These are phyloP conservation scores for Tupiocoris notatus DNA, from an alignment of 2,888 invertebrate genomes.

Conservation along the genomic window DNA sequence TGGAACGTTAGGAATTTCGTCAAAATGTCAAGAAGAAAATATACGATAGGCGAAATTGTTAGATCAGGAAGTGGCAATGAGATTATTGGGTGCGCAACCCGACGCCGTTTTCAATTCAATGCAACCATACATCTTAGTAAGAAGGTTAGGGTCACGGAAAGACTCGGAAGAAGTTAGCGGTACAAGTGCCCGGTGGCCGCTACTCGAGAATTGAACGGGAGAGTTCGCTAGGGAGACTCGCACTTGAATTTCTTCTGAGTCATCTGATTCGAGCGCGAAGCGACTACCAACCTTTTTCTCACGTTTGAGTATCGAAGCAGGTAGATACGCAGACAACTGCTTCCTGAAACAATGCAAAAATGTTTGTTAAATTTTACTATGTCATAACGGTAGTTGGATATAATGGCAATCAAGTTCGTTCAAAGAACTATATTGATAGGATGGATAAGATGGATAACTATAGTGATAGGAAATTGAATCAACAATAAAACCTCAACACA, in stretches of 20 bases:
- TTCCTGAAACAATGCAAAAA: slow-evolving; percentile 57
- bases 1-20: not conserved
- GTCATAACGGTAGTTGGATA: too few relatives aligned
- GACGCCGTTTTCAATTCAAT: not conserved
- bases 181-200: not conserved
- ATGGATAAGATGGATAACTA: too few relatives aligned
- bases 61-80: slow-evolving; percentile 24
- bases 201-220: not conserved
- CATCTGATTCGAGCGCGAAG: slow-evolving; percentile 33
- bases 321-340: slow-evolving; percentile 71
- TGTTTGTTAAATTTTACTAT: too few relatives aligned
- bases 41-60: not conserved
- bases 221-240: not conserved
- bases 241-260: slow-evolving; percentile 23
- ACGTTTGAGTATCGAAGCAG: slow-evolving; percentile 67
- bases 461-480: not conserved
- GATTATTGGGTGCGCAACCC: slow-evolving; percentile 15
- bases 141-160: too few relatives aligned
- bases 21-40: not conserved
- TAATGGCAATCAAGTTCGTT: too few relatives aligned
- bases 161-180: not conserved
- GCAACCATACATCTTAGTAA: not conserved
- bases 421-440: too few relatives aligned
- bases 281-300: slow-evolving; percentile 63
- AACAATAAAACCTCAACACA: too few relatives aligned